phyloP scores from a whole-genome alignment of 2,888 invertebrate species.

The Drosophila kambysellisi region DNA sequence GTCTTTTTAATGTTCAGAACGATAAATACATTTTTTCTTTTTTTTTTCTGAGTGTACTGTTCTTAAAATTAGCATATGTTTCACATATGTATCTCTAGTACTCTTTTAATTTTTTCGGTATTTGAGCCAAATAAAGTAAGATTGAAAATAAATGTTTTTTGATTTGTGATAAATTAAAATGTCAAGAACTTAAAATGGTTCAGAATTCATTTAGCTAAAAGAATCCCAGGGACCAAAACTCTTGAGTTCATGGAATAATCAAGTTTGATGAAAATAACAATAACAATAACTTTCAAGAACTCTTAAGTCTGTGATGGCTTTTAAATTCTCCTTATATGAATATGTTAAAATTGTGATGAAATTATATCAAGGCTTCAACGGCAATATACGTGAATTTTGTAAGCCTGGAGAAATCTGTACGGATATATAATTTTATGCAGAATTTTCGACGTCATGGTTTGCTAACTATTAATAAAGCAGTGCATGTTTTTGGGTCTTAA shows the following conservation, averaged over 20 bases:
- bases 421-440: no score
- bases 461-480: no score
- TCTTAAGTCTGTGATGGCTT: no score
- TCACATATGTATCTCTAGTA: neutral
- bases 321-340: neutral
- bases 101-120: neutral
- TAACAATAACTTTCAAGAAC: neutral
- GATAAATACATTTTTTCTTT: neutral
- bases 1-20: fast-evolving
- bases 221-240: neutral
- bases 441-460: no score
- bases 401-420: no score
- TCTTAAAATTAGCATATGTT: neutral
- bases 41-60: neutral
- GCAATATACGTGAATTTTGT: neutral
- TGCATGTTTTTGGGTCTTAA: no score
- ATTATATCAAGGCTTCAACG: neutral
- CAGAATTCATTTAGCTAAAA: neutral
- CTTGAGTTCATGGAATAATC: neutral
- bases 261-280: no score
- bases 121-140: neutral
- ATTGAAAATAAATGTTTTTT: neutral
- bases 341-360: neutral
- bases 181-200: neutral
- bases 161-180: neutral